Percentiles rank a stretch among this genome's conserved stretches.
These are phyloP conservation scores for Lampris incognitus DNA, from an alignment of 2,113 vertebrate species.

Conservation along the genomic window DNA sequence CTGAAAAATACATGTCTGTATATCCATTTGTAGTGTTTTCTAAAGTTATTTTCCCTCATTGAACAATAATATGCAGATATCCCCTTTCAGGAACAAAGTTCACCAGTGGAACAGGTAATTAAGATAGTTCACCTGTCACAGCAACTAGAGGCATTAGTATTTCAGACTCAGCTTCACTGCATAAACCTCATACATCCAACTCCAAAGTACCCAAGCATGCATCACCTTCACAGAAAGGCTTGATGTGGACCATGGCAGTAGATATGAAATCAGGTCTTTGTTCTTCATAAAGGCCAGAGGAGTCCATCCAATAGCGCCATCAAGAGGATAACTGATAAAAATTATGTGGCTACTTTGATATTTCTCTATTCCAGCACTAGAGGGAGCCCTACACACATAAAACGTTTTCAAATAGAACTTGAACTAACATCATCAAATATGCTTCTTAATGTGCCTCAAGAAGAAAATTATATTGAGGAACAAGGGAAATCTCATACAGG, in stretches of 20 bases:
- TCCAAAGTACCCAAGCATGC: background rate
- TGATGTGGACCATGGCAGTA: background rate
- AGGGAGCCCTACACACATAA: background rate
- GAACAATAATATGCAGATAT: slow-evolving; percentile 7
- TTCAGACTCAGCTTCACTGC: background rate
- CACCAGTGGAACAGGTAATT: slow-evolving; percentile 2
- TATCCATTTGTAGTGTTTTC: background rate
- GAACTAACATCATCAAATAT: too few species aligned
- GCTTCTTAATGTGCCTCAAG: background rate
- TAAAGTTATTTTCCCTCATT: slow-evolving; percentile 1
- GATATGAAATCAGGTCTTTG: background rate
- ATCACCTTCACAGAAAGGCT: background rate
- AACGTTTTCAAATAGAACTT: background rate
- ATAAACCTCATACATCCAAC: background rate
- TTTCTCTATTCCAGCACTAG: background rate
- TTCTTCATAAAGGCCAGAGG: background rate
- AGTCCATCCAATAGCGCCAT: background rate
- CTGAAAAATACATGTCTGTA: slow-evolving; percentile 2
- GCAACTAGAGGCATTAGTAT: background rate
- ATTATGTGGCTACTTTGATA: too few species aligned
- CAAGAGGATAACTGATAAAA: background rate
- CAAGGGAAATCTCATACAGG: background rate
- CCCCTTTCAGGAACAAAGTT: slow-evolving; percentile 6
- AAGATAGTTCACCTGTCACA: slow-evolving; percentile 13
- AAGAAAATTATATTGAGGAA: background rate